Base-by-base conservation (phyloP, 2,888 invertebrate genomes). In the Leucoptera coffeella region DNA sequence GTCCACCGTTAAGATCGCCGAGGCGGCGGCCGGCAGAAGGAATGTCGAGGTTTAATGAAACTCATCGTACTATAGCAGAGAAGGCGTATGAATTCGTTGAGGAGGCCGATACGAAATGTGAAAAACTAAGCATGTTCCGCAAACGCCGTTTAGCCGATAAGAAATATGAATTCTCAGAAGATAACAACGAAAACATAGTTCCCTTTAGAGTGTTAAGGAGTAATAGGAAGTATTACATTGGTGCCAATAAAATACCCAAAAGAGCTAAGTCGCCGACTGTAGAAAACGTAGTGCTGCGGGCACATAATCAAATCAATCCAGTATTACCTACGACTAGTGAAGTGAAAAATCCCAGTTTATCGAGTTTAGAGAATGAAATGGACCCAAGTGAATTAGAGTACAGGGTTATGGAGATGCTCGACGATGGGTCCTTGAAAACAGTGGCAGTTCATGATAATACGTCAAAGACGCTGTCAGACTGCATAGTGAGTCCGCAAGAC, bases 81-180 rank as follows among this genome's bases (percentile, higher is more conserved):
- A 82, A 83, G 57, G 83, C 87, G 0, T 89, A 90, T 47, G 89
- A 89, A 46, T 89, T 89, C 43, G 86, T 82, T 1, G 89, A 89
- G 41, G 89, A 89, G 38, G 76, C 80, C 4, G 85, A 85, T 38
- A 77, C 75, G 4, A 86, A 86, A 36, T 87, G 84, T 43, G 89
- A 89, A 46, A 89, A 89, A 43, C 75, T 89, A n/a, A 87, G 86
- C 40, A 83, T 82, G 42, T 89, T 87, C 45, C 75, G 91, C 5
- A 87, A 88, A 47, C 77, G 89, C 28, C 77, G 90, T 5, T 57
- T 91, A 27, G 92, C 92, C 1, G 91, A 92, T 43, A 92, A 92
- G 50, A 91, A 90, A 49, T 92, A 92, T 47, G 91, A 91, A 45
- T 91, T 92, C 45, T 86, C 85, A 1, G 90, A 89, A 40, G 88